Base-by-base conservation (phyloP, 1,140 invertebrate genomes). In the Chymomyza costata region DNA sequence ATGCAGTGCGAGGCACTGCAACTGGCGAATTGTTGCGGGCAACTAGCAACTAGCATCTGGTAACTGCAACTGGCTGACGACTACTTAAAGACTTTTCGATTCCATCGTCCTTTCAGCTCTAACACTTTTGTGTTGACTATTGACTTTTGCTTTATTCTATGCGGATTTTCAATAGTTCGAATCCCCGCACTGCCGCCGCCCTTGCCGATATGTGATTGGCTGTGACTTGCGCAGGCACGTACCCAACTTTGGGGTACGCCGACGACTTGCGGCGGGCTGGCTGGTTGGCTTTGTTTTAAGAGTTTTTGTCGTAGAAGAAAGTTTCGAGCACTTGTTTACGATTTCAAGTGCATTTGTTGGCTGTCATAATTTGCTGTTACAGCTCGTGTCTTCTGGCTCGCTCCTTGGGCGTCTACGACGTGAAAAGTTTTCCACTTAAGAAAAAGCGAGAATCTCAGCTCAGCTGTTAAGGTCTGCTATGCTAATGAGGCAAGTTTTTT, bases 401-500 rank as follows among this genome's bases (percentile, higher is more conserved):
- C 21, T 44, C 30, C 11, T 13, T 47, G 17, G n/a, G n/a, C n/a
- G n/a, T n/a, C n/a, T n/a, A 44, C 46, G 60, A 6, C 11, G 13
- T 3, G 3, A 53, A 78, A 74, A 78, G 32, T 78, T 78, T 78
- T 71, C 73, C 71, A 78, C 71, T 78, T 61, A 34, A 60, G 31
- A 14, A 25, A 17, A 32, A 11, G 16, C 40, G 67, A 39, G 55
- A 80, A 66, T 71, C 67, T 78, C 63, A 71, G 68, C 67, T 78
- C 63, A 71, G 68, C 68, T 71, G 68, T 51, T 58, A 73, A 58
- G 41, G 58, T 62, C 53, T 18, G 50, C 54, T 76, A 78, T 78
- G 71, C 71, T 78, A 78, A 78, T 78, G 73, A 78, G 73, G 40
- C 51, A 76, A 71, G 60, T 62, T 63, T n/a, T n/a, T 76, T 70